phyloP scores from a whole-genome alignment of 1,140 invertebrate species.

The Leptinotarsa defecta region DNA sequence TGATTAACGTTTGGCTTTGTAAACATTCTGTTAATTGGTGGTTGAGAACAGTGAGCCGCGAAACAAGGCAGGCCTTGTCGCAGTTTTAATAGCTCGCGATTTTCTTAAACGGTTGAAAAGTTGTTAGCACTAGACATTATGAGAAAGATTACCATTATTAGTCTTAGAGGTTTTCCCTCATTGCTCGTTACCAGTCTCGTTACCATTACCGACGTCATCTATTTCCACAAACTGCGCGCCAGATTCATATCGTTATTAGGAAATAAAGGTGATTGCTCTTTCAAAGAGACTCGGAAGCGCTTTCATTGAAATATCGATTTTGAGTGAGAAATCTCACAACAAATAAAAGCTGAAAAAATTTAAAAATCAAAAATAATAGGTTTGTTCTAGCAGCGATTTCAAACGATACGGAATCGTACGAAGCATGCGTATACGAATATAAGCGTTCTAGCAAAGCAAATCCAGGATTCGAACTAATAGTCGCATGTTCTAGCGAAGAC shows the following conservation, averaged over 20 bases:
- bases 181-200: constrained; percentile 50
- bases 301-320: neutral
- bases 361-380: too few relatives aligned
- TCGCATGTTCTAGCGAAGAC: too few relatives aligned
- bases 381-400: too few relatives aligned
- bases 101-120: constrained; percentile 57
- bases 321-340: too few relatives aligned
- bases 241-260: constrained; percentile 18
- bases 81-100: constrained; percentile 55
- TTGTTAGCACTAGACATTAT: constrained; percentile 56
- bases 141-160: constrained; percentile 54
- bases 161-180: constrained; percentile 54
- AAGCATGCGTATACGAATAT: too few relatives aligned
- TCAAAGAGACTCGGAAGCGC: neutral
- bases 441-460: too few relatives aligned
- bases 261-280: neutral
- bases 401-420: too few relatives aligned
- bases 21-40: constrained; percentile 50
- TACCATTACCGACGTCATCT: constrained; percentile 52
- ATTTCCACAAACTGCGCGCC: constrained; percentile 44
- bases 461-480: too few relatives aligned
- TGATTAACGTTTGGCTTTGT: constrained; percentile 53
- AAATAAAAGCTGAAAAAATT: too few relatives aligned
- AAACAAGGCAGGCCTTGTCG: constrained; percentile 51
- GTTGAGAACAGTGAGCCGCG: constrained; percentile 44